Conservation (phyloP, 92 coral and sea anemone genomes). For the Actinostola sp. region DNA sequence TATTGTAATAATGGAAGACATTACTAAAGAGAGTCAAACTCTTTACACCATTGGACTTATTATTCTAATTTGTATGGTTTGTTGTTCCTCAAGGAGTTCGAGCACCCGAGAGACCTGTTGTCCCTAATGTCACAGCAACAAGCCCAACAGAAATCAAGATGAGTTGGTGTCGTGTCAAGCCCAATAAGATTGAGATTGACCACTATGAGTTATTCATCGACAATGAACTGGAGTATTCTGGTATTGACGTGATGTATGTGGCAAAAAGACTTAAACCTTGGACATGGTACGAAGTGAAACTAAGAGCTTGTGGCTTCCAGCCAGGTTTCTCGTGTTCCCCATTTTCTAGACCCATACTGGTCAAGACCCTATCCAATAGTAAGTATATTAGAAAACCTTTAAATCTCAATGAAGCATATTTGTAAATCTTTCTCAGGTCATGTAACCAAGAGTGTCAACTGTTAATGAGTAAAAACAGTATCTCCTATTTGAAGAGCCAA, state of each 20-base stretch:
- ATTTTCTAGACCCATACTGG: conserved; percentile 70
- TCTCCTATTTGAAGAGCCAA: too few species aligned
- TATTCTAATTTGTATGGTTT: conserved; percentile 20
- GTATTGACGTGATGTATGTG: conserved; percentile 86
- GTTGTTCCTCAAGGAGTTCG: conserved; percentile 51
- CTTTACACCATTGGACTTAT: background rate
- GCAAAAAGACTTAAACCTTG: conserved; percentile 91
- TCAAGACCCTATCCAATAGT: conserved; percentile 74
- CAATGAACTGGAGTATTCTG: conserved; percentile 91
- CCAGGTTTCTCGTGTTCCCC: conserved; percentile 77
- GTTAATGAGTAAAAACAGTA: too few species aligned
- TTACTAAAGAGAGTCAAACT: background rate
- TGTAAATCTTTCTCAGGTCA: too few species aligned
- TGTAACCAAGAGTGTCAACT: too few species aligned
- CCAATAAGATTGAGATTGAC: conserved; percentile 85
- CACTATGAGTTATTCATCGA: conserved; percentile 92
- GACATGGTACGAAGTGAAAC: conserved; percentile 89
- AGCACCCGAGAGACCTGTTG: conserved; percentile 89
- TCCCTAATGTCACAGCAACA: conserved; percentile 86
- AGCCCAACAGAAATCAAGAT: conserved; percentile 87
- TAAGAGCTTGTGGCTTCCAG: conserved; percentile 89
- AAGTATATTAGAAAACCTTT: too few species aligned
- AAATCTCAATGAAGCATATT: too few species aligned
- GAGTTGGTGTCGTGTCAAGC: conserved; percentile 92
- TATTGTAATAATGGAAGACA: too few species aligned